phyloP scores from a whole-genome alignment of 2,888 invertebrate species.

The Lasius fuliginosus region DNA sequence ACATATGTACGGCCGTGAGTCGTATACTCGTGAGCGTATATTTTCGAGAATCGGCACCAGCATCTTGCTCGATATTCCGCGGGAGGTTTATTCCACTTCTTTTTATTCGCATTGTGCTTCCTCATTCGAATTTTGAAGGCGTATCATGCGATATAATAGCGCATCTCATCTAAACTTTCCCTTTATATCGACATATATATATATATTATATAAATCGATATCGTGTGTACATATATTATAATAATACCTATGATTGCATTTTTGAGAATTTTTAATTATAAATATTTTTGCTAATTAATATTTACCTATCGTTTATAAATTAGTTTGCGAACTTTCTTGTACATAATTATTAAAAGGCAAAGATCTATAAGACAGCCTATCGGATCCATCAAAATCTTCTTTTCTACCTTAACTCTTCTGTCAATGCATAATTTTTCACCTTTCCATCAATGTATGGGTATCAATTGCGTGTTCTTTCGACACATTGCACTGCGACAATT shows the following conservation, averaged over 20 bases:
- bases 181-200: neutral
- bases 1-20: slow-evolving; percentile 33
- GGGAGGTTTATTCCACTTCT: slow-evolving; percentile 4
- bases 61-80: slow-evolving; percentile 36
- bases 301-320: neutral
- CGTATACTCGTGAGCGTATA: slow-evolving; percentile 36
- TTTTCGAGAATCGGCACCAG: slow-evolving; percentile 26
- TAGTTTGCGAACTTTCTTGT: neutral
- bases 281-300: neutral
- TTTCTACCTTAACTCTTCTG: neutral
- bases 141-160: neutral
- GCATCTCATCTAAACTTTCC: neutral
- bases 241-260: neutral
- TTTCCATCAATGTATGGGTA: too few species aligned
- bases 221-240: neutral
- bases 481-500: too few species aligned
- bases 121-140: slow-evolving; percentile 28
- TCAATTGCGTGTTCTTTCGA: too few species aligned
- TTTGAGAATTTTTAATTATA: neutral
- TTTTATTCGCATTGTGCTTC: slow-evolving; percentile 6
- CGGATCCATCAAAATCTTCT: neutral
- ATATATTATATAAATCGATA: too few species aligned
- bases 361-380: neutral
- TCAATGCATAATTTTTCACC: too few species aligned
- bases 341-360: neutral